Base-by-base conservation (phyloP, 2,888 invertebrate genomes). In the Eugnorisma glareosa region DNA sequence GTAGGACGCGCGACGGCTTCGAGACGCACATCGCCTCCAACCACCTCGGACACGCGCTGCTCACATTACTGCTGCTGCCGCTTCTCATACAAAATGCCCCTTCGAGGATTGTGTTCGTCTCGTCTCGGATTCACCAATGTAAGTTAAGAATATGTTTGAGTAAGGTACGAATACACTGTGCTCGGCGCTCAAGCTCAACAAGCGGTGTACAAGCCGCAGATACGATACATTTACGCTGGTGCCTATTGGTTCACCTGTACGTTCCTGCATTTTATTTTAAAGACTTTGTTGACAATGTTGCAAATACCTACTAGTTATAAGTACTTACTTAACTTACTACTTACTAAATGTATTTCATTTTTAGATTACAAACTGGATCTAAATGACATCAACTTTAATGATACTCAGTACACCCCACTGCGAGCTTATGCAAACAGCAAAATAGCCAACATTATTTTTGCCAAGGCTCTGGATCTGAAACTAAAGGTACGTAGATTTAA, bases 381-480 rank as follows among this genome's bases (percentile, higher is more conserved):
- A 24, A 96, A 97, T 15, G 98, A 98, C 91, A 91, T 98, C 75
- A 98, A 98, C 93, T 97, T 97, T 84, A 97, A 98, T 84, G 97
- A 95, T 83, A 95, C 95, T 67, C 93, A 94, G 0, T 98, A 98
- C 89, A 97, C 97, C 80, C 94, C 97, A 13, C 92, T 97, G 28
- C 95, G 94, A 73, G 98, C 98, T 0, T 99, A 98, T 90, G 93
- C 95, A 35, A 98, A 98, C 91, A 98, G 98, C 91, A 98, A 99
- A 97, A 93, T 98, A 71, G 98, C 98, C 0, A 98, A 98, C 90
- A 93, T 98, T 61, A 92, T 99, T 61, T 98, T 98, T 90, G 97
- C 98, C 0, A 97, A 95, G 83, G 98, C 98, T 91, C 93, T 99
- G 59, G 97, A 97, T 0, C 95, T 95, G 71, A 96, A 97, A 90